These are phyloP conservation scores for Coregonus ussuriensis DNA, from an alignment of 2,797 vertebrate genomes.

Conservation along the genomic window DNA sequence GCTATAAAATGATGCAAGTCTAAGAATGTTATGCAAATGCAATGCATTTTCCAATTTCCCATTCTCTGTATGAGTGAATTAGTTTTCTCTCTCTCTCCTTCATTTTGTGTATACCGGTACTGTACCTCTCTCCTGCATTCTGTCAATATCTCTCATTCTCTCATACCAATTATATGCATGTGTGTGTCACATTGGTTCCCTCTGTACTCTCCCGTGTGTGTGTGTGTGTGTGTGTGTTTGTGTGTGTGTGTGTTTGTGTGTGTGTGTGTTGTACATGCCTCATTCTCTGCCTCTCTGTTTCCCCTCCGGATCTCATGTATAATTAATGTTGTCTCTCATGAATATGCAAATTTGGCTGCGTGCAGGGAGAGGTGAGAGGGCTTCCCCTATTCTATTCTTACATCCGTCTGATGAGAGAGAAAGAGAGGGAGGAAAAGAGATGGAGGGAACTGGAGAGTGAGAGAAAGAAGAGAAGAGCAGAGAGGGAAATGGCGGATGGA, in stretches of 20 bases:
- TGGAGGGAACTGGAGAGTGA: slow-evolving; percentile 40
- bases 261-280: slow-evolving; percentile 58
- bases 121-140: background rate
- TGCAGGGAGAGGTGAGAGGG: slow-evolving; percentile 83
- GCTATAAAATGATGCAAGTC: slow-evolving; percentile 36
- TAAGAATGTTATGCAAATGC: background rate
- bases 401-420: slow-evolving; percentile 72
- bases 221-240: slow-evolving; percentile 43
- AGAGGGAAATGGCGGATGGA: slow-evolving; percentile 38
- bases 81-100: background rate
- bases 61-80: slow-evolving; percentile 46
- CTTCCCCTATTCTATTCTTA: slow-evolving; percentile 84
- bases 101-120: background rate
- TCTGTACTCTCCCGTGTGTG: too few species aligned
- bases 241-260: slow-evolving; percentile 30
- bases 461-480: slow-evolving; percentile 15
- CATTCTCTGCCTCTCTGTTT: slow-evolving; percentile 75
- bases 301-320: slow-evolving; percentile 83
- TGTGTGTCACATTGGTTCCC: slow-evolving; percentile 20
- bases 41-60: background rate
- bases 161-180: slow-evolving; percentile 73
- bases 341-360: slow-evolving; percentile 80
- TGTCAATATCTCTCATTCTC: slow-evolving; percentile 46
- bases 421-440: slow-evolving; percentile 39
- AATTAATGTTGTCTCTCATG: slow-evolving; percentile 78